Percentiles rank a stretch among this genome's conserved stretches.
These are phyloP conservation scores for Oplegnathus fasciatus DNA, from an alignment of 2,113 vertebrate genomes.

Conservation along the genomic window DNA sequence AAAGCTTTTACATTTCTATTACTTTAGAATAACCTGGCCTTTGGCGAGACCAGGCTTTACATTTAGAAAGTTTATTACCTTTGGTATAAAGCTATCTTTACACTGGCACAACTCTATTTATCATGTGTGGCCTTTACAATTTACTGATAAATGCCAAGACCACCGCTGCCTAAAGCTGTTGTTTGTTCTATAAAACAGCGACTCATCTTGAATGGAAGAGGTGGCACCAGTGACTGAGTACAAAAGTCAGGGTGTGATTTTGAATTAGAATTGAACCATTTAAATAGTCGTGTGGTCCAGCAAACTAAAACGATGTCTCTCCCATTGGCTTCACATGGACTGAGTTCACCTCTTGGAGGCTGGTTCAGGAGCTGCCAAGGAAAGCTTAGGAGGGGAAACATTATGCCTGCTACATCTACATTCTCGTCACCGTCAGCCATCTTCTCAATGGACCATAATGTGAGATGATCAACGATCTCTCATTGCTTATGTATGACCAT, in stretches of 20 bases:
- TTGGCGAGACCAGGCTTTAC: neutral
- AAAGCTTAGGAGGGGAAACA: conserved; percentile 15
- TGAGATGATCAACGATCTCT: conserved; percentile 64
- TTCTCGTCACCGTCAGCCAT: conserved; percentile 39
- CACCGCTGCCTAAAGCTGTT: neutral
- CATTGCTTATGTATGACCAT: conserved; percentile 64
- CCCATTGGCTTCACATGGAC: neutral
- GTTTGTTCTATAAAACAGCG: neutral
- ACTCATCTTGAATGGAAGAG: conserved; percentile 1
- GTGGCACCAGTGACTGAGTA: neutral
- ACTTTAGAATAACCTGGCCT: conserved; percentile 39
- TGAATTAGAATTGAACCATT: neutral
- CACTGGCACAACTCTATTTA: conserved; percentile 33
- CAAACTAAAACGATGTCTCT: neutral
- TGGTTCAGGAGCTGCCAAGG: neutral
- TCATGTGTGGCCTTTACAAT: conserved; percentile 29
- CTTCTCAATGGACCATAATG: conserved; percentile 39
- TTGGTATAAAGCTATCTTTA: conserved; percentile 35
- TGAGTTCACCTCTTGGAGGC: neutral
- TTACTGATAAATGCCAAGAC: conserved; percentile 16
- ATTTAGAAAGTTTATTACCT: conserved; percentile 55
- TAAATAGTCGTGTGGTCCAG: neutral
- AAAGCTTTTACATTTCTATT: conserved; percentile 70
- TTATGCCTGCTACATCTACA: conserved; percentile 22
- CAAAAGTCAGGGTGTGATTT: neutral